Percentiles rank a stretch among this genome's conserved stretches.
These are phyloP conservation scores for Leucopsar rothschildi DNA, from an alignment of 2,113 vertebrate species.

Conservation along the genomic window DNA sequence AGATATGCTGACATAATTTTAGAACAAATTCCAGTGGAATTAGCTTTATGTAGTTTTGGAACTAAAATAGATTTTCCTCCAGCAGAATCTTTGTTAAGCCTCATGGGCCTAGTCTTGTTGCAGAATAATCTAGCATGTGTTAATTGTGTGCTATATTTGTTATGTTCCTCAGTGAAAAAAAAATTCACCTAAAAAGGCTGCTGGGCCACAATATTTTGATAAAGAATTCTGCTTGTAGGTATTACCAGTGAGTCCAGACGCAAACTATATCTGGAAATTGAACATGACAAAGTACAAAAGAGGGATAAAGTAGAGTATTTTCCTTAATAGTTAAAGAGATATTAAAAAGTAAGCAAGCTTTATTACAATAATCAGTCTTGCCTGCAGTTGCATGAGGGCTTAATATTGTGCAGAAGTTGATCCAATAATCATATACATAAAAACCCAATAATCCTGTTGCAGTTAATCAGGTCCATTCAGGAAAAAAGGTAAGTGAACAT, in stretches of 20 bases:
- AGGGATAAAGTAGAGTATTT: not conserved
- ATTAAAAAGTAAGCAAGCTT: not conserved
- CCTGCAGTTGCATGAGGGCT: not conserved
- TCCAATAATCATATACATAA: no score
- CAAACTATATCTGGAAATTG: not conserved
- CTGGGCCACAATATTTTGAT: not conserved
- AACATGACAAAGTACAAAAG: not conserved
- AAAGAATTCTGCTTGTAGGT: not conserved
- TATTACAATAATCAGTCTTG: not conserved
- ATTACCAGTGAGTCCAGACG: not conserved
- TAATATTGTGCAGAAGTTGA: not conserved
- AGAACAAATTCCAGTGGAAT: not conserved
- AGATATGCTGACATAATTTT: not conserved
- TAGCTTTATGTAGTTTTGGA: not conserved
- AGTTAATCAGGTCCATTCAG: not conserved
- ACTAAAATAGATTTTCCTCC: not conserved
- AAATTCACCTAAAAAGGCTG: not conserved
- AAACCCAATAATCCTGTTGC: not conserved
- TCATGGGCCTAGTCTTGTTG: not conserved
- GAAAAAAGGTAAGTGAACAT: not conserved
- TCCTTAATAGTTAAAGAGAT: not conserved
- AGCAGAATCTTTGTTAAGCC: not conserved
- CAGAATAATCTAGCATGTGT: not conserved
- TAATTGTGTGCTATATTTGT: not conserved
- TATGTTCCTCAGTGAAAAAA: not conserved